Percentiles rank a stretch among this genome's conserved stretches.
phyloP scores from a whole-genome alignment of 2,888 invertebrate genomes.

The Dendrolimus houi region DNA sequence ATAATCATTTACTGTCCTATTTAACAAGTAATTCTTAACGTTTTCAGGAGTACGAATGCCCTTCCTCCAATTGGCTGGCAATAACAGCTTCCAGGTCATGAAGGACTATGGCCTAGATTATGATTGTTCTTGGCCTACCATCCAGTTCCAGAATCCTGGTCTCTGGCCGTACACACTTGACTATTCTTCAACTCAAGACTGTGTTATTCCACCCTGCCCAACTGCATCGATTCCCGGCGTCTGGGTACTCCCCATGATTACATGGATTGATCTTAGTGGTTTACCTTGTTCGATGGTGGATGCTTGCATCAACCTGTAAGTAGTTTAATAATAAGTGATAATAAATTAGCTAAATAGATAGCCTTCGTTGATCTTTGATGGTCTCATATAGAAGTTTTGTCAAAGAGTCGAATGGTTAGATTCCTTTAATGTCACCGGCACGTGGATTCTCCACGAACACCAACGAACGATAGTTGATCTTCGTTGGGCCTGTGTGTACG shows the following conservation, averaged over 20 bases:
- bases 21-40: slow-evolving; percentile 50
- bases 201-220: slow-evolving; percentile 75
- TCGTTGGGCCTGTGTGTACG: no score
- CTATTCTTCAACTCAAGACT: slow-evolving; percentile 73
- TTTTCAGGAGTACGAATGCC: slow-evolving; percentile 72
- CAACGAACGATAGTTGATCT: no score
- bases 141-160: slow-evolving; percentile 43
- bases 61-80: slow-evolving; percentile 74
- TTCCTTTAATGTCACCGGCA: no score
- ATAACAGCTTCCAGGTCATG: slow-evolving; percentile 76
- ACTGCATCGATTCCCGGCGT: slow-evolving; percentile 72
- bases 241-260: slow-evolving; percentile 81
- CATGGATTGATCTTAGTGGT: slow-evolving; percentile 61
- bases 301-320: slow-evolving; percentile 66
- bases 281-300: slow-evolving; percentile 76
- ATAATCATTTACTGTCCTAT: no score
- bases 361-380: no score
- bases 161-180: slow-evolving; percentile 84
- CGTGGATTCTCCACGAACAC: no score
- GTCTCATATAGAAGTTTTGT: no score
- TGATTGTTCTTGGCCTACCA: slow-evolving; percentile 79
- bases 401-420: no score
- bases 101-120: slow-evolving; percentile 65
- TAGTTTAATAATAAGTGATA: slow-evolving; percentile 8
- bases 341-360: no score